These are phyloP conservation scores for Balaeniceps rex DNA, from an alignment of 2,113 vertebrate species.

Conservation along the genomic window DNA sequence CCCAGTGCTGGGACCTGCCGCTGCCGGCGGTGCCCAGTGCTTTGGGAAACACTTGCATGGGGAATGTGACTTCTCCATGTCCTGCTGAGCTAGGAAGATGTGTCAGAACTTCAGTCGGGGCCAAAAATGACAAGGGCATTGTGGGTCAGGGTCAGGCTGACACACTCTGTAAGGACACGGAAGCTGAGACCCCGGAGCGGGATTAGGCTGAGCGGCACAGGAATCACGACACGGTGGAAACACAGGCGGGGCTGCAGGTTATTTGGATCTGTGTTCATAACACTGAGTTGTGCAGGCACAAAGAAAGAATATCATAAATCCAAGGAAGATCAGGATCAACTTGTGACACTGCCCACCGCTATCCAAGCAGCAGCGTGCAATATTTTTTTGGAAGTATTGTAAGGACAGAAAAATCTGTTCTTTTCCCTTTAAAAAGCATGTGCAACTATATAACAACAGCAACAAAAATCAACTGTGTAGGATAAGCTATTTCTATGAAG, in stretches of 20 bases:
- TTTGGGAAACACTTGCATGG: neutral
- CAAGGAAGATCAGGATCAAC: neutral
- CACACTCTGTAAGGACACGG: neutral
- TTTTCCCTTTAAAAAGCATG: neutral
- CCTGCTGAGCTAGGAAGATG: neutral
- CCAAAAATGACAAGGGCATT: neutral
- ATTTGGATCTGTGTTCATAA: neutral
- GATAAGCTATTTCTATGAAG: neutral
- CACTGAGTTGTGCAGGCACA: neutral
- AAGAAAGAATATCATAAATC: neutral
- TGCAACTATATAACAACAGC: neutral
- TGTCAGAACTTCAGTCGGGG: neutral
- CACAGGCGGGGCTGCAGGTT: neutral
- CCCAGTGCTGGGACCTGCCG: fast-evolving
- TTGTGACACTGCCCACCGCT: neutral
- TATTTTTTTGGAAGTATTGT: neutral
- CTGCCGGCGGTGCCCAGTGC: neutral
- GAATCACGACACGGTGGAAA: neutral
- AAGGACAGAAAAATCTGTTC: neutral
- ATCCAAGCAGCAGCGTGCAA: neutral
- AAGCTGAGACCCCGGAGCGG: neutral
- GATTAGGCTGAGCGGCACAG: neutral
- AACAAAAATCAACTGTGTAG: neutral
- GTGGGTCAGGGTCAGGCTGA: neutral
- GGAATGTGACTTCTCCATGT: neutral